Conservation (phyloP, 2,797 vertebrate species). For the Hozukius guyotensis region DNA sequence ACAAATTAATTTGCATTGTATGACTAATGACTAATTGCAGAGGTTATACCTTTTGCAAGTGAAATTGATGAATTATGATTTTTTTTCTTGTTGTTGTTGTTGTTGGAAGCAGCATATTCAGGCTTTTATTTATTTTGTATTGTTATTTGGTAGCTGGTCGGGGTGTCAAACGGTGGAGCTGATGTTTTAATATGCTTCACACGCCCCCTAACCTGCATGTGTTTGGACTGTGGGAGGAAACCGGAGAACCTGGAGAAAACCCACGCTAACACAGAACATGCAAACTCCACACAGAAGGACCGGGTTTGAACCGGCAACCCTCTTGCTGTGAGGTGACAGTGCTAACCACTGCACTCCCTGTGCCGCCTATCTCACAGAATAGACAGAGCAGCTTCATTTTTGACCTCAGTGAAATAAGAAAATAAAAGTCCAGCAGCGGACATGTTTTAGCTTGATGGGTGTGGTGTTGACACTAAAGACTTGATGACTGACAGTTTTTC, state of each 20-base stretch:
- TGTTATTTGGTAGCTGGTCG: background rate
- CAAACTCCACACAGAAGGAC: too few relatives aligned
- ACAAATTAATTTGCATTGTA: slow-evolving; percentile 38
- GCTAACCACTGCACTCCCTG: too few relatives aligned
- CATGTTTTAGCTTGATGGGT: slow-evolving; percentile 5
- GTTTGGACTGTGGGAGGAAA: too few relatives aligned
- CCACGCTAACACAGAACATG: too few relatives aligned
- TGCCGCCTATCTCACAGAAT: background rate
- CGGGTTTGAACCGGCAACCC: too few relatives aligned
- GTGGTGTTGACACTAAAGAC: slow-evolving; percentile 20
- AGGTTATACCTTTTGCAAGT: slow-evolving; percentile 31
- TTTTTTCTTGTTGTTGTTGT: background rate
- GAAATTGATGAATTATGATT: slow-evolving; percentile 19
- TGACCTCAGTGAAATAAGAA: background rate
- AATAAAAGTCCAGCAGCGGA: background rate
- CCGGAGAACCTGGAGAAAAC: too few relatives aligned
- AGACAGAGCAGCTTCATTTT: background rate
- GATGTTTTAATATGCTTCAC: background rate
- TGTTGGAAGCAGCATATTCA: background rate
- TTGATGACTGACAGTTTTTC: slow-evolving; percentile 33
- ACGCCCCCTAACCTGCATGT: too few relatives aligned
- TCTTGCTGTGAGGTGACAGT: too few relatives aligned
- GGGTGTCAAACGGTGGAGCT: background rate
- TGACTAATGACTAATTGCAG: slow-evolving; percentile 43
- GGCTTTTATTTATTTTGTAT: background rate